A percentile compares a stretch with the other conserved stretches of the same genome.
Evolutionary conservation across 2,113 vertebrate species (phyloP).

Genomic region (Gobius niger): DNA sequence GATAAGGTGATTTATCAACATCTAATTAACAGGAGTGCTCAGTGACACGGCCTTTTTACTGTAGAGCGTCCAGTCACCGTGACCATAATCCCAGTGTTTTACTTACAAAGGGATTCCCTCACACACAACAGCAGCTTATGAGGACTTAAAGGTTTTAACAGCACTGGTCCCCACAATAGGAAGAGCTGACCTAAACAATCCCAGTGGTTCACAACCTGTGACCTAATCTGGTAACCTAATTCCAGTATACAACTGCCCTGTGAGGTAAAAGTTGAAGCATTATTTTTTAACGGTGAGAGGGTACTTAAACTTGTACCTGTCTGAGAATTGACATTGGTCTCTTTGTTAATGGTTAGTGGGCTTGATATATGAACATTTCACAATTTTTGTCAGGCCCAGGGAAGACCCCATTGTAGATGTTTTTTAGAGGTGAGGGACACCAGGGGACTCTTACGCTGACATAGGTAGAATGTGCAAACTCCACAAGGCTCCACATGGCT

Average conservation of each 20-base stretch:
- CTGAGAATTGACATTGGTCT: no score
- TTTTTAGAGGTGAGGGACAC: no score
- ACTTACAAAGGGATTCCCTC: constrained; percentile 45
- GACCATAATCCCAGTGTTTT: constrained; percentile 40
- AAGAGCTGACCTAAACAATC: constrained; percentile 15
- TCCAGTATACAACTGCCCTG: neutral
- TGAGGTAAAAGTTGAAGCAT: neutral
- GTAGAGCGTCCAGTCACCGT: constrained; percentile 30
- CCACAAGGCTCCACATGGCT: no score
- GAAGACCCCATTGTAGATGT: no score
- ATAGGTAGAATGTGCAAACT: no score
- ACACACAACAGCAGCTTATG: constrained; percentile 47
- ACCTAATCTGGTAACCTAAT: constrained; percentile 15
- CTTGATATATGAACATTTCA: no score
- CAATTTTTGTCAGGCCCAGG: no score
- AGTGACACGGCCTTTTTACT: constrained; percentile 1
- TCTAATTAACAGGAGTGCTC: constrained; percentile 1
- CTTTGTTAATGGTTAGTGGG: no score
- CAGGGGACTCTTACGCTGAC: no score
- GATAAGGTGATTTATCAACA: constrained; percentile 2
- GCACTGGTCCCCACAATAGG: constrained; percentile 31
- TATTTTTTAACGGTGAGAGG: neutral
- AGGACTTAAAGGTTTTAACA: constrained; percentile 32
- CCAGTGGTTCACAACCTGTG: constrained; percentile 24
- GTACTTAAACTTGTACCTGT: neutral